Base-by-base conservation (phyloP, 2,113 vertebrate genomes). In the Pao palembangensis region DNA sequence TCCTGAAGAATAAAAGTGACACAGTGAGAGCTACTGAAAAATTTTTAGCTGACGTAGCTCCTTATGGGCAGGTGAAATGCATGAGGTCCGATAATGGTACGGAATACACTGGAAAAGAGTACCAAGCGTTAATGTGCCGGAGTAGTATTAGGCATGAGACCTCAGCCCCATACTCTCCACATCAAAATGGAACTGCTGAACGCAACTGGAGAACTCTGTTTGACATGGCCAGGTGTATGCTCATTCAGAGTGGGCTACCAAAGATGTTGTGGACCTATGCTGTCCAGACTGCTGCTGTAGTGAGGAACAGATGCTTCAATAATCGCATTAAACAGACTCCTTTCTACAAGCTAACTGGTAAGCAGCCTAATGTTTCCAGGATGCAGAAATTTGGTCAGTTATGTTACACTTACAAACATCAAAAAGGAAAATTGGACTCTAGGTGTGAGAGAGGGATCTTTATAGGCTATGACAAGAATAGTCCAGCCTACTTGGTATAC, bases 211-310 rank as follows among this genome's bases (percentile, higher is more conserved):
- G 48, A 12, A 50, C 17, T 54, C n/a, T n/a, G n/a, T n/a, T n/a
- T n/a, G n/a, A n/a, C n/a, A n/a, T n/a, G n/a, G n/a, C n/a, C n/a
- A n/a, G 51, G 6, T 63, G 61, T n/a, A 63, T 44, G 38, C 11
- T 63, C 14, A 16, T 47, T 46, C 51, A 63, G 14, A 63, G 41
- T 46, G 0, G 11, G 1, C 38, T 63, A 46, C 61, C 61, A 16
- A 63, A 54, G 31, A 2, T 8, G 2, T 17, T 63, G 2, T 63
- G 61, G 51, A n/a, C 46, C 17, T 46, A 54, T 8, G 61, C 41
- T 10, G 41, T 72, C 10, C 46, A 48, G 12, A 59, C 17, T 25
- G 23, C 28, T 49, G 57, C 4, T 58, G 43, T 25, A n/a, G n/a
- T n/a, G 23, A 58, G 5, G n/a, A n/a, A n/a, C n/a, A n/a, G n/a